A percentile compares a stretch with the other conserved stretches of the same genome.
Evolutionary conservation across 2,113 vertebrate genomes (phyloP).

Genomic region (Accipiter virgatus): DNA sequence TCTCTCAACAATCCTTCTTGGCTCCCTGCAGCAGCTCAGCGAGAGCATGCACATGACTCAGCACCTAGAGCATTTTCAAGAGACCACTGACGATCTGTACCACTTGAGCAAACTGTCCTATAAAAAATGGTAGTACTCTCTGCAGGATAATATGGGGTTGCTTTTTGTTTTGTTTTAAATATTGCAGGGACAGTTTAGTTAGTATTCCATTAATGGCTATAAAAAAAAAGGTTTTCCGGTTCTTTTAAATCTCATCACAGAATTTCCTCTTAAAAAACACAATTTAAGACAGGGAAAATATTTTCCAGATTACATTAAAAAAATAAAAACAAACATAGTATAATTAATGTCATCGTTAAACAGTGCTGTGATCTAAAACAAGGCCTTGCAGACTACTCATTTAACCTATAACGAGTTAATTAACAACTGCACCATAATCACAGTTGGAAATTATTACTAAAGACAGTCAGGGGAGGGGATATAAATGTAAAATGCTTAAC

Average conservation of each 20-base stretch:
- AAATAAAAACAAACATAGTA: neutral
- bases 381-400: neutral
- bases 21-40: slow-evolving; percentile 7
- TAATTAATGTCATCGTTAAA: neutral
- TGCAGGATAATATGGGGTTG: accelerated
- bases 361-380: neutral
- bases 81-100: neutral
- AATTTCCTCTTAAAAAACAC: neutral
- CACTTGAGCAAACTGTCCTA: neutral
- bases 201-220: neutral
- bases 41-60: neutral
- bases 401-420: neutral
- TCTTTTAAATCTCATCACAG: neutral
- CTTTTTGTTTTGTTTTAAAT: neutral
- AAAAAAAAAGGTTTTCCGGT: neutral
- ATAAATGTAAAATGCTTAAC: neutral
- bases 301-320: neutral
- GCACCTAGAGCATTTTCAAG: slow-evolving; percentile 42
- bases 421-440: neutral
- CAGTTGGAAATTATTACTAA: slow-evolving; percentile 4
- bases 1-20: neutral
- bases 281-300: neutral
- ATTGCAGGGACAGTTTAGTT: neutral
- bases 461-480: neutral
- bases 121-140: neutral